phyloP scores from a whole-genome alignment of 2,113 vertebrate species.

The Vimba vimba region DNA sequence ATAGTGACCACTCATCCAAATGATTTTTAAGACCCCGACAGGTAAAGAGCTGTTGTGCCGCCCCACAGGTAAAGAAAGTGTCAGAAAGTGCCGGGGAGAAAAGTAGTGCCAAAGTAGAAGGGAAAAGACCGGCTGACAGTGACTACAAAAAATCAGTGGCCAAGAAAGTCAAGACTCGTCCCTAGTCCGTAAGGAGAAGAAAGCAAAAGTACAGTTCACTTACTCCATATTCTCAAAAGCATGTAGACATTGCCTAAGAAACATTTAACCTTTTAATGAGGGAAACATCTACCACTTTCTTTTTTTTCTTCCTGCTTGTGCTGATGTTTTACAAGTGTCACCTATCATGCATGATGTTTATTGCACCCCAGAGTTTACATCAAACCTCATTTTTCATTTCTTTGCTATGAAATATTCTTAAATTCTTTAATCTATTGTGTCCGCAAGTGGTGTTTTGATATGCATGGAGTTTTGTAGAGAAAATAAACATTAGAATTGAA shows the following conservation, averaged over 20 bases:
- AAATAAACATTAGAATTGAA: background rate
- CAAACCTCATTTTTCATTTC: background rate
- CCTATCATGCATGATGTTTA: background rate
- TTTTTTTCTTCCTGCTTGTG: constrained; percentile 26
- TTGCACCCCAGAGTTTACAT: background rate
- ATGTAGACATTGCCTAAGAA: constrained; percentile 27
- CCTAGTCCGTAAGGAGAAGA: constrained; percentile 66
- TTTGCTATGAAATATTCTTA: background rate
- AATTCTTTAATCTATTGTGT: background rate
- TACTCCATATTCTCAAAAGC: constrained; percentile 42
- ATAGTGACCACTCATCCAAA: background rate
- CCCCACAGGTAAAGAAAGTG: constrained; percentile 72
- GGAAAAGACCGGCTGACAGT: constrained; percentile 69
- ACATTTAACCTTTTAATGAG: background rate
- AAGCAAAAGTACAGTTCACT: constrained; percentile 72
- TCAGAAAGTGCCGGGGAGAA: constrained; percentile 56
- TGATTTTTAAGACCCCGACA: background rate
- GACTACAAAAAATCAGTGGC: constrained; percentile 60
- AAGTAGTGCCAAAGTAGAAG: constrained; percentile 62
- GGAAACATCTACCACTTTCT: constrained; percentile 10
- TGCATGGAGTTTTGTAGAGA: constrained; percentile 3
- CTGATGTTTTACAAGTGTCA: background rate
- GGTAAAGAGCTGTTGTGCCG: constrained; percentile 67
- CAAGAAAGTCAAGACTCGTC: constrained; percentile 75
- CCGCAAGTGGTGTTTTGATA: background rate